Percentiles rank a stretch among this genome's conserved stretches.
Conservation (phyloP, 1,140 invertebrate genomes). For the Drosophila azteca region DNA sequence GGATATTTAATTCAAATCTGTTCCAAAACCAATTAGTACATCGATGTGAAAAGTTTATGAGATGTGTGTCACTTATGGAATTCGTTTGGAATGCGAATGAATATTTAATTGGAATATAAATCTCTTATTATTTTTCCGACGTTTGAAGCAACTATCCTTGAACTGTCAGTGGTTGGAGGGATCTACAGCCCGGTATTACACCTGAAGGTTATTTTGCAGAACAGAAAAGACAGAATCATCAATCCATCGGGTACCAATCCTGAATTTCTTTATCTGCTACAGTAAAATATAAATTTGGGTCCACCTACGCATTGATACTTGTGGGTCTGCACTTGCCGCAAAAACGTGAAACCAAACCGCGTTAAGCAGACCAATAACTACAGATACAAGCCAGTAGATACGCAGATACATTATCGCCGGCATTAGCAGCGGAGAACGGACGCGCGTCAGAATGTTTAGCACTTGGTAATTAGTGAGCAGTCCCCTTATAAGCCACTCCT, state of each 20-base stretch:
- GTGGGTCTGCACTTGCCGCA: slow-evolving; percentile 26
- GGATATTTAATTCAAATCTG: slow-evolving; percentile 17
- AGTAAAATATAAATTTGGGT: background rate
- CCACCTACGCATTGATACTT: background rate
- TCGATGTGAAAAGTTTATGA: slow-evolving; percentile 11
- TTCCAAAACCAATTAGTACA: slow-evolving; percentile 24
- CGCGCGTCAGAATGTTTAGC: slow-evolving; percentile 64
- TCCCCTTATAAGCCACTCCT: slow-evolving; percentile 1
- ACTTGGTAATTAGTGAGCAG: slow-evolving; percentile 64
- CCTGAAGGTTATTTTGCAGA: too few relatives aligned
- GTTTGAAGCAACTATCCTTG: too few relatives aligned
- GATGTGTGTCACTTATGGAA: slow-evolving; percentile 1
- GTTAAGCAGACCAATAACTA: too few relatives aligned
- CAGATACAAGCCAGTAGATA: slow-evolving; percentile 13
- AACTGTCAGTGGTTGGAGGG: too few relatives aligned
- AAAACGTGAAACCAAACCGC: slow-evolving; percentile 28
- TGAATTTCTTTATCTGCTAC: background rate
- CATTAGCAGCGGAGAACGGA: slow-evolving; percentile 25
- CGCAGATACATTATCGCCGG: slow-evolving; percentile 28
- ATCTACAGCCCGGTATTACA: background rate
- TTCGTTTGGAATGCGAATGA: background rate
- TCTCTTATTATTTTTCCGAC: too few relatives aligned
- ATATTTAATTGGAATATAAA: background rate
- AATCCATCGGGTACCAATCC: too few relatives aligned
- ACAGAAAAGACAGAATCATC: too few relatives aligned